Evolutionary conservation across 2,113 vertebrate genomes (phyloP).

Genomic region (Serilophus lunatus): DNA sequence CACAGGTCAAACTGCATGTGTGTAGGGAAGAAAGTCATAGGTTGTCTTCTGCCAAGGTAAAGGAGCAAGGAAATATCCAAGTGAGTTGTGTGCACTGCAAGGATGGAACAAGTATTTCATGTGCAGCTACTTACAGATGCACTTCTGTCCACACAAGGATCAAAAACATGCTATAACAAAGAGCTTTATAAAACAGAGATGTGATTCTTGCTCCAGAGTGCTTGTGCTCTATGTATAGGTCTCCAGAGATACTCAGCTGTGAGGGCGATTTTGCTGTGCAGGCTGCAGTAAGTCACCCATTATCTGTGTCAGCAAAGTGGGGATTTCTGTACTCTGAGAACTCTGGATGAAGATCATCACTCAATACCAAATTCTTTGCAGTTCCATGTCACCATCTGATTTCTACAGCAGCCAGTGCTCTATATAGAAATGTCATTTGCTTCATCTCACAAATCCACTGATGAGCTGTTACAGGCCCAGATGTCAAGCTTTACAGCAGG

Average conservation of each 20-base stretch:
- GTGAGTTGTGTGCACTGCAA: background rate
- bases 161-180: background rate
- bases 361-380: conserved; percentile 42
- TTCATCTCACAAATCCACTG: conserved; percentile 52
- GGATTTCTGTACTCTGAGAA: background rate
- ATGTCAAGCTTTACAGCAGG: conserved; percentile 32
- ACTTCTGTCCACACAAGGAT: background rate
- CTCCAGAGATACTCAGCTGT: background rate
- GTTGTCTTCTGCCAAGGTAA: background rate
- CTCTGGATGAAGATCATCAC: conserved; percentile 32
- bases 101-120: background rate
- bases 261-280: background rate
- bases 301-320: background rate
- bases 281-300: background rate
- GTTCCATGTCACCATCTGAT: conserved; percentile 50
- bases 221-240: background rate
- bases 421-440: conserved; percentile 47
- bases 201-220: background rate
- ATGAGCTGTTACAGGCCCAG: conserved; percentile 58
- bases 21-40: background rate
- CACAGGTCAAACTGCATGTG: background rate
- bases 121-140: background rate
- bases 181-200: background rate
- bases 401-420: conserved; percentile 27
- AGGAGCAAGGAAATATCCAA: background rate